phyloP scores from a whole-genome alignment of 2,888 invertebrate species.

The Drosophila neonasuta region DNA sequence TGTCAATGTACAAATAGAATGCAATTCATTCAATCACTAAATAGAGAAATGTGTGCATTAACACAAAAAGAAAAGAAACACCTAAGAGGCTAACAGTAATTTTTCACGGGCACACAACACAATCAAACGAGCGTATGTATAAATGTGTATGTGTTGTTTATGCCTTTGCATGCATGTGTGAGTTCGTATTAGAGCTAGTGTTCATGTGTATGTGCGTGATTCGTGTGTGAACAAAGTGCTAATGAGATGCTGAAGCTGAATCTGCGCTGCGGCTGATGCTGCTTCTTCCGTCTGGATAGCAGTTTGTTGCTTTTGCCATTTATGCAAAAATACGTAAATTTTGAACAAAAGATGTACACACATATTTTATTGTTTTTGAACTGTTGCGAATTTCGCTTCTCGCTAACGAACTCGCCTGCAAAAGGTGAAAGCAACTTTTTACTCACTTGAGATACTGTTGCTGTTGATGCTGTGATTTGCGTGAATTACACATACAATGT shows the following conservation, averaged over 20 bases:
- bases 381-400: conserved; percentile 55
- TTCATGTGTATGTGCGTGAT: conserved; percentile 12
- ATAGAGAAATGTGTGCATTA: conserved; percentile 28
- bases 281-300: conserved; percentile 23
- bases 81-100: conserved; percentile 64
- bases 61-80: conserved; percentile 24
- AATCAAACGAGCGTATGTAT: conserved; percentile 13
- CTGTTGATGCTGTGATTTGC: conserved; percentile 45
- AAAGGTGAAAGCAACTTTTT: conserved; percentile 72
- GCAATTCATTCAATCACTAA: conserved; percentile 58
- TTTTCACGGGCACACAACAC: conserved; percentile 69
- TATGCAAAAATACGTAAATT: conserved; percentile 71
- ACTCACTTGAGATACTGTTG: conserved; percentile 1
- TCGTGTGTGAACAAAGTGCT: conserved; percentile 62
- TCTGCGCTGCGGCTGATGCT: conserved; percentile 14
- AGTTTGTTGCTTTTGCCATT: conserved; percentile 74
- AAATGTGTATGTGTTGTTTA: conserved; percentile 33
- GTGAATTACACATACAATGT: conserved; percentile 18
- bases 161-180: conserved; percentile 15
- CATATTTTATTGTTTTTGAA: conserved; percentile 61
- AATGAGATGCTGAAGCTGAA: conserved; percentile 64
- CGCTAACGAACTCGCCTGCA: conserved; percentile 54
- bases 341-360: conserved; percentile 69
- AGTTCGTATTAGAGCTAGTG: neutral
- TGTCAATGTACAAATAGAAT: conserved; percentile 55